Percentiles rank a stretch among this genome's conserved stretches.
Conservation (phyloP, 2,888 invertebrate genomes). For the Thereva unica region DNA sequence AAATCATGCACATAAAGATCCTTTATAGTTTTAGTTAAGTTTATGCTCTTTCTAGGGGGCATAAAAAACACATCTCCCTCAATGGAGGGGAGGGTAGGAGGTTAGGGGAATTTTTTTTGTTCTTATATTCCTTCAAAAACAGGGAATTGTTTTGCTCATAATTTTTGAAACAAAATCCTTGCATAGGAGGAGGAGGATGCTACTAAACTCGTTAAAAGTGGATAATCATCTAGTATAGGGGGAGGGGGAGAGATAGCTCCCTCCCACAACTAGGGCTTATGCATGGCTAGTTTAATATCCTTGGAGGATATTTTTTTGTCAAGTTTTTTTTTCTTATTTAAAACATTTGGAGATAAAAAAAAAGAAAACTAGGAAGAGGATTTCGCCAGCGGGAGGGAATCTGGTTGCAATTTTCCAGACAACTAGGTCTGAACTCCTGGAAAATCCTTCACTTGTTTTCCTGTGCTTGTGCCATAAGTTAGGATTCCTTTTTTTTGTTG, state of each 20-base stretch:
- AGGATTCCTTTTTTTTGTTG: too few relatives aligned
- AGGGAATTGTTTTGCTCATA: neutral
- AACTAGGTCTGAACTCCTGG: conserved; percentile 25
- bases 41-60: too few relatives aligned
- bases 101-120: too few relatives aligned
- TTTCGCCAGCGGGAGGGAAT: neutral
- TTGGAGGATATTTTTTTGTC: conserved; percentile 12
- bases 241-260: too few relatives aligned
- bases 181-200: neutral
- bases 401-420: conserved; percentile 29
- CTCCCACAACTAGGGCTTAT: too few relatives aligned
- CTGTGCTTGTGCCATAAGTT: conserved; percentile 2
- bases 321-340: too few relatives aligned
- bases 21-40: too few relatives aligned
- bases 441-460: conserved; percentile 6
- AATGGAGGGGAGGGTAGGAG: too few relatives aligned
- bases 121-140: neutral
- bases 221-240: neutral
- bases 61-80: too few relatives aligned
- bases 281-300: conserved; percentile 9
- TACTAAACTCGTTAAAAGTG: conserved; percentile 31
- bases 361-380: neutral
- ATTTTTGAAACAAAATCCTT: neutral
- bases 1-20: too few relatives aligned
- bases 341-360: neutral